Evolutionary conservation across 2,888 invertebrate species (phyloP).

Genomic region (Ophion ventricosus): DNA sequence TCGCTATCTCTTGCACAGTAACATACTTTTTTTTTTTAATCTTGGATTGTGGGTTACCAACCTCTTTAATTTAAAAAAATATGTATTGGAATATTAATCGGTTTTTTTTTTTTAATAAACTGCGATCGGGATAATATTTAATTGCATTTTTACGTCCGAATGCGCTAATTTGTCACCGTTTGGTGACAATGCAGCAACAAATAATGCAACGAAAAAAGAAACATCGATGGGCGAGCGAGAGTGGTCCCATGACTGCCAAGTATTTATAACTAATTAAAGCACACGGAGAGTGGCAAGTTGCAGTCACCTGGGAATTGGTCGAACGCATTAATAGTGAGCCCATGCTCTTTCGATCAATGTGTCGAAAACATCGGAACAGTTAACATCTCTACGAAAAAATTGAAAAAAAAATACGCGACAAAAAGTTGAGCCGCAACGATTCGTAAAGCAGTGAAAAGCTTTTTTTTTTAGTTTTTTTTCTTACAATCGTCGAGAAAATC

Average conservation of each 20-base stretch:
- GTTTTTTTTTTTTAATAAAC: no score
- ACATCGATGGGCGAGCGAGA: slow-evolving; percentile 70
- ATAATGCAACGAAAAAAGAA: slow-evolving; percentile 47
- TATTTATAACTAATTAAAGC: slow-evolving; percentile 82
- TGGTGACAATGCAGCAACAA: neutral
- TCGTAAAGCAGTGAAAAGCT: no score
- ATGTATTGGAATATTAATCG: no score
- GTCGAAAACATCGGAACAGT: slow-evolving; percentile 28
- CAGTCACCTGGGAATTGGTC: slow-evolving; percentile 72
- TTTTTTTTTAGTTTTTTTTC: neutral
- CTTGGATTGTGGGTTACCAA: no score
- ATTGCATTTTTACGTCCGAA: no score
- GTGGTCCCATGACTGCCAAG: slow-evolving; percentile 75
- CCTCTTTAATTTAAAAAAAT: no score
- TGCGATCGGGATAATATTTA: no score
- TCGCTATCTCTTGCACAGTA: no score
- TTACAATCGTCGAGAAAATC: neutral
- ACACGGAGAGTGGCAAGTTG: slow-evolving; percentile 70
- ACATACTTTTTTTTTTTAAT: no score
- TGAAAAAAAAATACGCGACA: neutral
- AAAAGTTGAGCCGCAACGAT: neutral
- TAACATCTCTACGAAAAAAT: slow-evolving; percentile 5
- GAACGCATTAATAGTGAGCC: slow-evolving; percentile 62
- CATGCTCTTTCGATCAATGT: slow-evolving; percentile 53
- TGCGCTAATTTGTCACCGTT: no score